phyloP scores from a whole-genome alignment of 2,888 invertebrate species.

The Dyspetes luteomarginatus region DNA sequence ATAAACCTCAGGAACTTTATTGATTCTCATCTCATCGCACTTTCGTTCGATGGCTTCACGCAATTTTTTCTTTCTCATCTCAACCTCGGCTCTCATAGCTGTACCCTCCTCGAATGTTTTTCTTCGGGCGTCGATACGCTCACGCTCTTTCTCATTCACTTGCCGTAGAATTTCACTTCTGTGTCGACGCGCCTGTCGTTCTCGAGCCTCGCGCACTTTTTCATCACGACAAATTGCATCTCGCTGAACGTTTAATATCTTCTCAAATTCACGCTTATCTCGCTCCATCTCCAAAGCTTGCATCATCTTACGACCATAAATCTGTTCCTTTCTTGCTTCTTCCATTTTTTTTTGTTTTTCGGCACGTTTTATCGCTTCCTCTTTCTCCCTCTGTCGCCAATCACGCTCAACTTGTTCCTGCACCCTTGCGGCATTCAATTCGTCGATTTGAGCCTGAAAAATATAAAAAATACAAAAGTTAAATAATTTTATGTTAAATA shows the following conservation, averaged over 20 bases:
- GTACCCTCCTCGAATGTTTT: conserved; percentile 88
- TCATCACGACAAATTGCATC: conserved; percentile 85
- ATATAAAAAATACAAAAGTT: too few species aligned
- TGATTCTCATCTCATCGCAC: conserved; percentile 86
- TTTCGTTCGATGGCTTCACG: conserved; percentile 85
- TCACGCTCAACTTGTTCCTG: conserved; percentile 88
- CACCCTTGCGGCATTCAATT: conserved; percentile 84
- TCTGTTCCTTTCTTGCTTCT: conserved; percentile 85
- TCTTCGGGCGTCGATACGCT: conserved; percentile 86
- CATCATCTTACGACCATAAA: conserved; percentile 85
- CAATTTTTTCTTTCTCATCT: conserved; percentile 85
- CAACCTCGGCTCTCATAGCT: conserved; percentile 86
- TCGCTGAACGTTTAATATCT: conserved; percentile 85
- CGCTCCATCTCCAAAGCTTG: conserved; percentile 88
- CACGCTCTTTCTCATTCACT: conserved; percentile 88
- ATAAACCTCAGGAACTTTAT: conserved; percentile 85
- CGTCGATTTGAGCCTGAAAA: conserved; percentile 84
- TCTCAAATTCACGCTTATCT: conserved; percentile 87
- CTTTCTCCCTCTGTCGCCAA: conserved; percentile 88
- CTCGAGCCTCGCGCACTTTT: conserved; percentile 82
- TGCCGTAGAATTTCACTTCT: conserved; percentile 88
- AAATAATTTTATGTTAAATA: too few species aligned
- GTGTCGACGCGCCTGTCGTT: conserved; percentile 84
- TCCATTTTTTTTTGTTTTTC: conserved; percentile 85
- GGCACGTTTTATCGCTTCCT: conserved; percentile 86